Evolutionary conservation across 2,113 vertebrate genomes (phyloP).

Genomic region (Rattus rattus): DNA sequence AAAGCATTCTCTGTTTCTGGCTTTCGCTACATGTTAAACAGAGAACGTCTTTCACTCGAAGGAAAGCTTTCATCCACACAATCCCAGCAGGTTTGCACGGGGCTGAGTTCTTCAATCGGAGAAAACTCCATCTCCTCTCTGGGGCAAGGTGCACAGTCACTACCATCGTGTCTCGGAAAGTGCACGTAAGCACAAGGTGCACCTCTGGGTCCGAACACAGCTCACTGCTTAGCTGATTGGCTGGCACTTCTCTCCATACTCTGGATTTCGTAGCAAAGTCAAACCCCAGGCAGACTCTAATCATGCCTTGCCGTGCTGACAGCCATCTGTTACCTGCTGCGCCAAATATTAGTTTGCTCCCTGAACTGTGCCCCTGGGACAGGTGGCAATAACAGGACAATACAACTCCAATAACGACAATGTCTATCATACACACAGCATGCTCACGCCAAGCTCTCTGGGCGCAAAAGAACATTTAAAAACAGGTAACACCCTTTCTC

Average conservation of each 20-base stretch:
- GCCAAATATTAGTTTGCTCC: neutral
- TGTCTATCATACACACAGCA: neutral
- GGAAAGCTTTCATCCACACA: neutral
- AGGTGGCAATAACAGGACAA: neutral
- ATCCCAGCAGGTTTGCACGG: neutral
- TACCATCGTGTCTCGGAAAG: neutral
- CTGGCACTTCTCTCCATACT: neutral
- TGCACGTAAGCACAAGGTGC: neutral
- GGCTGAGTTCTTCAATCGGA: neutral
- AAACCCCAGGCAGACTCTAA: neutral
- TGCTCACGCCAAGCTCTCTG: neutral
- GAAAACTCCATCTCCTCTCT: neutral
- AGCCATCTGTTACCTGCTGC: neutral
- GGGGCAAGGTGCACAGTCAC: neutral
- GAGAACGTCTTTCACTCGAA: conserved; percentile 40
- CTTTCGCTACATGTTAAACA: conserved; percentile 18
- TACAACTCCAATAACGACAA: neutral
- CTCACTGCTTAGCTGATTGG: neutral
- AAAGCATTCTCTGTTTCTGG: neutral
- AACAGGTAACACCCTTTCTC: neutral
- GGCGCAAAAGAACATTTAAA: neutral
- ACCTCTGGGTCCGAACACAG: neutral
- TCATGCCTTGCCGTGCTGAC: neutral
- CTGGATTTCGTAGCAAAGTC: neutral
- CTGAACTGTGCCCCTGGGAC: neutral